Conservation (phyloP, 2,888 invertebrate species). For the Protodeltote pygarga region DNA sequence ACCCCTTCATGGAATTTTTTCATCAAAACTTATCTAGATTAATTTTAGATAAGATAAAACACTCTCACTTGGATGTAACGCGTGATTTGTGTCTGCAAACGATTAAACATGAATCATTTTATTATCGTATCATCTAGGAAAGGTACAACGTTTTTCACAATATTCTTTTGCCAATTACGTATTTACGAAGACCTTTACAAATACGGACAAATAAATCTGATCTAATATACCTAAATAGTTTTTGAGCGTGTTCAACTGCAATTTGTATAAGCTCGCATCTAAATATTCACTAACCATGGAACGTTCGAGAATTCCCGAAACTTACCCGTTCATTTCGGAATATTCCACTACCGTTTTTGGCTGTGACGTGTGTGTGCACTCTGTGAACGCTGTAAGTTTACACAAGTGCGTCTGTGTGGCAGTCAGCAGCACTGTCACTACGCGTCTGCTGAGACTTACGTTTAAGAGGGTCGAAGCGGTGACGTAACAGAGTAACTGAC, state of each 20-base stretch:
- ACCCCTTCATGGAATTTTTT: conserved; percentile 72
- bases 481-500: neutral
- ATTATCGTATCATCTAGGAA: conserved; percentile 60
- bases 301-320: conserved; percentile 68
- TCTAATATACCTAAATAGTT: conserved; percentile 4
- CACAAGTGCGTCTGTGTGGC: conserved; percentile 53
- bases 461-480: too few relatives aligned
- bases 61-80: conserved; percentile 63
- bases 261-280: conserved; percentile 41
- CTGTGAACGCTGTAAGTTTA: conserved; percentile 48
- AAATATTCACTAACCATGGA: conserved; percentile 49
- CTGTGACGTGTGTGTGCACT: conserved; percentile 57
- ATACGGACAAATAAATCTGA: conserved; percentile 13
- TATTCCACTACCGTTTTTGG: conserved; percentile 76
- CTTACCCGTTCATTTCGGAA: conserved; percentile 59
- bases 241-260: conserved; percentile 29
- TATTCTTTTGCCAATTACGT: conserved; percentile 26
- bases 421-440: neutral
- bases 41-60: conserved; percentile 77
- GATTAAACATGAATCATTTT: conserved; percentile 55
- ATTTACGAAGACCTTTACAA: conserved; percentile 27
- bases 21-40: conserved; percentile 69
- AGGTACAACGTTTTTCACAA: conserved; percentile 56
- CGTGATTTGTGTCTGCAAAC: conserved; percentile 67
- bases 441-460: neutral